These are phyloP conservation scores for Aphidius colemani DNA, from an alignment of 2,888 invertebrate genomes.

Conservation along the genomic window DNA sequence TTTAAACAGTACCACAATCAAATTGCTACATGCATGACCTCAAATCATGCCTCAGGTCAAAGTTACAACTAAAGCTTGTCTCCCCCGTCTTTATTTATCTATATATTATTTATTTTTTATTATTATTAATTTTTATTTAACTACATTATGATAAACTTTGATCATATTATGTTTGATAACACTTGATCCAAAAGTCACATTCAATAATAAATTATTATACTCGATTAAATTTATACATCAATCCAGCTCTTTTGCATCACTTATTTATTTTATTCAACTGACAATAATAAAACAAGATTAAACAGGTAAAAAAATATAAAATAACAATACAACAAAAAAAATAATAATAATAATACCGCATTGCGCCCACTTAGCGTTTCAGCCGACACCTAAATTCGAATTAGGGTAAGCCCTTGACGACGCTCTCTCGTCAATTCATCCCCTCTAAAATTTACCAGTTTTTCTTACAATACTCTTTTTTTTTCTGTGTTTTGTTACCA, in stretches of 20 bases:
- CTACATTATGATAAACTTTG: constrained; percentile 23
- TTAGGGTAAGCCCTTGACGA: constrained; percentile 47
- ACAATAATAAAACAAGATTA: neutral
- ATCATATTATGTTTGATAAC: constrained; percentile 4
- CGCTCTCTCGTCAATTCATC: constrained; percentile 47
- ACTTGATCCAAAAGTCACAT: constrained; percentile 7
- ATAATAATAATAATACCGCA: constrained; percentile 48
- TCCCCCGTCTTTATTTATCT: neutral
- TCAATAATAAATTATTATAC: no score
- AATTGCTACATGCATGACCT: neutral
- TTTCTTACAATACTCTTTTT: no score
- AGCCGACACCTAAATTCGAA: constrained; percentile 57
- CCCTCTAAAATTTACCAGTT: constrained; percentile 11
- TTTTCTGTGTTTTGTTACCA: no score
- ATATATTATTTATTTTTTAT: neutral
- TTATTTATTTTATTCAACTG: no score
- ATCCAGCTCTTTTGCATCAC: no score
- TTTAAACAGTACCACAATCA: neutral
- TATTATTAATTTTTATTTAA: neutral
- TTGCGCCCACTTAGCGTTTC: constrained; percentile 56
- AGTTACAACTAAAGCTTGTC: neutral
- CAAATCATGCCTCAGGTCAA: neutral
- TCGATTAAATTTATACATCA: no score
- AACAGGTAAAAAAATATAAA: neutral
- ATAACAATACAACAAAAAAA: constrained; percentile 2